Percentiles rank a stretch among this genome's conserved stretches.
Conservation (phyloP, 2,888 invertebrate genomes). For the Troides helena region DNA sequence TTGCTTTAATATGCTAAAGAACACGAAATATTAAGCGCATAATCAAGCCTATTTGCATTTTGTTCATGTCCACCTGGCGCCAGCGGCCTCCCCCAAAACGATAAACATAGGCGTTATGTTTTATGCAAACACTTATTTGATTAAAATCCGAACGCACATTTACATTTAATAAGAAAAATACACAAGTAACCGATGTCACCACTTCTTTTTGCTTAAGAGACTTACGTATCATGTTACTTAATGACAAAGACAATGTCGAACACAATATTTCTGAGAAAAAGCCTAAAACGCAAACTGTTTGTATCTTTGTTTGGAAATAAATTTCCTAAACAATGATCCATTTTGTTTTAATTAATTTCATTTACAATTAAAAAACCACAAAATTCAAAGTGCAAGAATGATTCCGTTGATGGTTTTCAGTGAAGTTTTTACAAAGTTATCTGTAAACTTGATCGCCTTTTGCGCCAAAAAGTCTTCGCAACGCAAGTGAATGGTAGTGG, state of each 20-base stretch:
- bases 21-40: conserved; percentile 26
- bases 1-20: conserved; percentile 17
- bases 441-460: background rate
- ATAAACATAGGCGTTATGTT: conserved; percentile 25
- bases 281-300: too few species aligned
- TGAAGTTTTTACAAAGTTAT: conserved; percentile 5
- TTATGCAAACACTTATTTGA: conserved; percentile 27
- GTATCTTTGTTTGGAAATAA: too few species aligned
- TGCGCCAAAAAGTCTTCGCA: conserved; percentile 12
- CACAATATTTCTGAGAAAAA: too few species aligned
- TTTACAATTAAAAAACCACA: background rate
- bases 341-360: conserved; percentile 1
- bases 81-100: conserved; percentile 13
- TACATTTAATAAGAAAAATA: conserved; percentile 27
- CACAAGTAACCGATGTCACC: conserved; percentile 5
- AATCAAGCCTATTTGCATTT: conserved; percentile 26
- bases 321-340: background rate
- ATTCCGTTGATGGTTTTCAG: background rate
- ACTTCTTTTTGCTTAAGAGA: too few species aligned
- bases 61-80: conserved; percentile 24
- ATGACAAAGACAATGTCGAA: too few species aligned
- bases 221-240: too few species aligned
- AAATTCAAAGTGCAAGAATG: background rate
- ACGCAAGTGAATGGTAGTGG: conserved; percentile 37
- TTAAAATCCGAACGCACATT: conserved; percentile 24